Percentiles rank a stretch among this genome's conserved stretches.
Evolutionary conservation across 1,140 invertebrate species (phyloP).

Genomic region (Drosophila nigromelanica): DNA sequence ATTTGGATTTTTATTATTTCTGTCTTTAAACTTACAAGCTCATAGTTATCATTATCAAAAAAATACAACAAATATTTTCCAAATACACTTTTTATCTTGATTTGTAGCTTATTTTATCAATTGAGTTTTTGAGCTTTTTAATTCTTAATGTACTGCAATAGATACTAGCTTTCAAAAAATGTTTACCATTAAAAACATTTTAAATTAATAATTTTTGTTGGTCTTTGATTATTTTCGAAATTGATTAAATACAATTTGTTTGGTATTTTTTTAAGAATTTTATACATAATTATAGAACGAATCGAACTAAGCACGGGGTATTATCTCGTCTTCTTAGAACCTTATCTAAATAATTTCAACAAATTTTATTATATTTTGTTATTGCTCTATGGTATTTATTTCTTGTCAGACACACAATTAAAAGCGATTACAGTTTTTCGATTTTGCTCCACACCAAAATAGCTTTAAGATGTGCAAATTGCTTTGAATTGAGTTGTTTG

Average conservation of each 20-base stretch:
- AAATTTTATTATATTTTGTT: slow-evolving; percentile 1
- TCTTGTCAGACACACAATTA: slow-evolving; percentile 31
- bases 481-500: slow-evolving; percentile 41
- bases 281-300: too few species aligned
- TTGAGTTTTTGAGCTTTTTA: too few species aligned
- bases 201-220: background rate
- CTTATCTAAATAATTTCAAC: slow-evolving; percentile 4
- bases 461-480: slow-evolving; percentile 49
- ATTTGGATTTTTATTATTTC: too few species aligned
- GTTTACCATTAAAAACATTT: background rate
- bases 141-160: too few species aligned
- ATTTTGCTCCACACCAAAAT: slow-evolving; percentile 31
- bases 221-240: background rate
- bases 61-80: too few species aligned
- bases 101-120: too few species aligned
- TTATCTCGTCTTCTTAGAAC: background rate
- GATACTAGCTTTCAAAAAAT: too few species aligned
- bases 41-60: too few species aligned
- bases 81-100: too few species aligned
- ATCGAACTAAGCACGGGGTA: background rate
- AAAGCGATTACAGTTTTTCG: slow-evolving; percentile 34
- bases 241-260: too few species aligned
- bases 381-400: slow-evolving; percentile 20
- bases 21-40: too few species aligned
- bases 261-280: too few species aligned